phyloP scores from a whole-genome alignment of 2,888 invertebrate genomes.

The Metallyticus violacea region DNA sequence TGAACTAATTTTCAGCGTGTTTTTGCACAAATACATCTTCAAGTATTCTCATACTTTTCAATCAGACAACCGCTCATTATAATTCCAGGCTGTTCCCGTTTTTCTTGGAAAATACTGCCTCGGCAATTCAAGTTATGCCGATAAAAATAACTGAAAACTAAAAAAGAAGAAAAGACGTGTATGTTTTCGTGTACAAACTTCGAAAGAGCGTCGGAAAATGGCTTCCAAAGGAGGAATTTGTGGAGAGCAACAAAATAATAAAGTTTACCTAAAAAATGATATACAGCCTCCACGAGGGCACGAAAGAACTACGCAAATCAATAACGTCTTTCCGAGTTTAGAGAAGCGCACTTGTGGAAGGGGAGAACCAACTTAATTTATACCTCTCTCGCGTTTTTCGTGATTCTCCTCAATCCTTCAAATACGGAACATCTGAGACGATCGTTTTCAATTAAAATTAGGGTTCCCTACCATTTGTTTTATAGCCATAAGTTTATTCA shows the following conservation, averaged over 20 bases:
- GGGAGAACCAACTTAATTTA: neutral
- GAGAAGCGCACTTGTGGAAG: neutral
- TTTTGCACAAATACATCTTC: neutral
- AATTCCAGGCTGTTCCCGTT: neutral
- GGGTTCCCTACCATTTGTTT: neutral
- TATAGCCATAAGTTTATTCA: neutral
- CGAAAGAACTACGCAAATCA: neutral
- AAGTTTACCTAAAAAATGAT: neutral
- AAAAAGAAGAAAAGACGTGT: neutral
- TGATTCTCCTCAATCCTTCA: neutral
- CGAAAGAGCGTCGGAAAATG: neutral
- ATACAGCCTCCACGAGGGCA: neutral
- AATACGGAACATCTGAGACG: neutral
- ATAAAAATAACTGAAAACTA: neutral
- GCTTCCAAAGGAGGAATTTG: neutral
- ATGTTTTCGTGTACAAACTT: neutral
- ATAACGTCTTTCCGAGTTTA: neutral
- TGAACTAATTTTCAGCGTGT: too few species aligned
- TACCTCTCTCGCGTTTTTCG: neutral
- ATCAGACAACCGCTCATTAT: neutral
- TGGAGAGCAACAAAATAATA: neutral
- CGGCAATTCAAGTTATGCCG: neutral
- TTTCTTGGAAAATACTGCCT: neutral
- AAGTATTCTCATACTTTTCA: neutral
- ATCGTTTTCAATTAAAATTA: neutral